These are phyloP conservation scores for Lissocephala sabroskyi DNA, from an alignment of 2,888 invertebrate species.

Conservation along the genomic window DNA sequence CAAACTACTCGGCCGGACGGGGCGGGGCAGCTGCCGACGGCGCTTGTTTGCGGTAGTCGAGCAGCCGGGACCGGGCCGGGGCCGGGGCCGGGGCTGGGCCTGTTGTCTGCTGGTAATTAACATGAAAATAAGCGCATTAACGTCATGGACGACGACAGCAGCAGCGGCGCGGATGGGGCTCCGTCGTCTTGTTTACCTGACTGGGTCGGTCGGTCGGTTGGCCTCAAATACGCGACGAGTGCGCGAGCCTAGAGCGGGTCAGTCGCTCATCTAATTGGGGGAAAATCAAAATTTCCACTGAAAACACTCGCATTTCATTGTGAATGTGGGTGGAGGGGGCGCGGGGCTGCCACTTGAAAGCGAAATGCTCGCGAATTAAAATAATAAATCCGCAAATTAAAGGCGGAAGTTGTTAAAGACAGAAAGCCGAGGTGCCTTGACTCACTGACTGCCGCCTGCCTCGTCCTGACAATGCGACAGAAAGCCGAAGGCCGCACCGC, in stretches of 20 bases:
- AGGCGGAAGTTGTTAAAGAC: slow-evolving; percentile 48
- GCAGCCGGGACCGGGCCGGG: no score
- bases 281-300: no score
- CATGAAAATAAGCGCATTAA: slow-evolving; percentile 58
- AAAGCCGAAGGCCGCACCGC: no score
- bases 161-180: not conserved
- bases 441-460: not conserved
- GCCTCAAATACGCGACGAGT: not conserved
- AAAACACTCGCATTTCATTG: no score
- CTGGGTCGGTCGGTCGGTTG: not conserved
- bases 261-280: no score
- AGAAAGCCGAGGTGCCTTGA: not conserved
- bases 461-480: not conserved
- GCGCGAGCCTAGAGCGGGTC: no score
- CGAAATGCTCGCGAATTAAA: slow-evolving; percentile 56
- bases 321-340: not conserved
- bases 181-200: slow-evolving; percentile 6
- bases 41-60: slow-evolving; percentile 7
- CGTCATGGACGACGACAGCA: slow-evolving; percentile 31
- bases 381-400: slow-evolving; percentile 60
- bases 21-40: slow-evolving; percentile 1
- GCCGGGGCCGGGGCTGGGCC: slow-evolving; percentile 14
- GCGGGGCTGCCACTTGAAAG: slow-evolving; percentile 11
- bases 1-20: not conserved
- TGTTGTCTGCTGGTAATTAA: slow-evolving; percentile 56